These are phyloP conservation scores for Sciurus carolinensis DNA, from an alignment of 2,797 vertebrate genomes.

Conservation along the genomic window DNA sequence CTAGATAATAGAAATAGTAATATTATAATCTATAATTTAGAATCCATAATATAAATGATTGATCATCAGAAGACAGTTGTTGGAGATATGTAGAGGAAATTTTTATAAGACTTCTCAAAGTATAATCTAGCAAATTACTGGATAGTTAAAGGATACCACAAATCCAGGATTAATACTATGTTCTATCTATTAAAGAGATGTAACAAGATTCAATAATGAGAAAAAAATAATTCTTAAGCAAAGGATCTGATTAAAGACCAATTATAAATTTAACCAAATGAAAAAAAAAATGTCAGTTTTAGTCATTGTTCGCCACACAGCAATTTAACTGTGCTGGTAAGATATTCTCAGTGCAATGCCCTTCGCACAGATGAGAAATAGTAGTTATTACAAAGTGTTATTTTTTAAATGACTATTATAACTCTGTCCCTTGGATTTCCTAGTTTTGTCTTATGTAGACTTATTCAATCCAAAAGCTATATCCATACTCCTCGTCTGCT, in stretches of 20 bases:
- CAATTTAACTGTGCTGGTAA: neutral
- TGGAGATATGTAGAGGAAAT: neutral
- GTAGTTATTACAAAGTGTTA: neutral
- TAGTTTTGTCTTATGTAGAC: neutral
- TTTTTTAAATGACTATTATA: neutral
- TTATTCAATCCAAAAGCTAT: conserved; percentile 16
- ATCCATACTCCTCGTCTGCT: neutral
- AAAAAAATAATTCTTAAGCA: neutral
- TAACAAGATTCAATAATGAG: neutral
- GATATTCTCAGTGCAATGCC: neutral
- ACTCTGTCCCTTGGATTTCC: neutral
- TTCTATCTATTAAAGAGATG: neutral
- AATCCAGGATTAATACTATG: neutral
- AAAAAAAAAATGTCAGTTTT: neutral
- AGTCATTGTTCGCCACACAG: neutral
- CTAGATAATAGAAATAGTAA: neutral
- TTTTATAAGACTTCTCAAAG: neutral
- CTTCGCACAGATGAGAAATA: conserved; percentile 9
- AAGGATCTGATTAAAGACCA: conserved; percentile 10
- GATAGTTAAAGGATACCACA: neutral
- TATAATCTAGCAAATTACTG: neutral
- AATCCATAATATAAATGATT: neutral
- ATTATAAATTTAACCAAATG: neutral
- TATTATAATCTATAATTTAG: neutral
- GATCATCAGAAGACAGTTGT: neutral